Conservation (phyloP, 2,113 vertebrate species). For the Forbesichthys papilliferus region DNA sequence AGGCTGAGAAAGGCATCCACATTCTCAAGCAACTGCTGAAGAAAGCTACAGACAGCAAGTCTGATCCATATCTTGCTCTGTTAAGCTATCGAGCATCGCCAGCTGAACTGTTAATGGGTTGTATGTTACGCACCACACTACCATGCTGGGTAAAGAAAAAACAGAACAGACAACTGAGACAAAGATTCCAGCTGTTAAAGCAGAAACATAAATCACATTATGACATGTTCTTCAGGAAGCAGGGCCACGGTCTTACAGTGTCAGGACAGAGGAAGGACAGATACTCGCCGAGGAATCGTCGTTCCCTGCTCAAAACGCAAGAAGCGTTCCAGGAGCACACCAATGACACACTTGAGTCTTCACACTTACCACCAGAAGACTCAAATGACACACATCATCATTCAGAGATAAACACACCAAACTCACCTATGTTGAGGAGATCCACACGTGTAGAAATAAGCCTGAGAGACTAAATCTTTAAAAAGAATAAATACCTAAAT, state of each 20-base stretch:
- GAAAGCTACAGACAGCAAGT: neutral
- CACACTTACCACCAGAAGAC: neutral
- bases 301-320: too few species aligned
- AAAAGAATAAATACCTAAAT: neutral
- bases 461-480: neutral
- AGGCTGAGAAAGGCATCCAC: neutral
- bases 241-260: too few species aligned
- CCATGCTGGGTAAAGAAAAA: neutral
- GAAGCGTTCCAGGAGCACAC: too few species aligned
- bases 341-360: too few species aligned
- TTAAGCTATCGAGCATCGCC: neutral
- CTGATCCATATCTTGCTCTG: neutral
- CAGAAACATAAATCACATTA: conserved; percentile 4
- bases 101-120: neutral
- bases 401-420: neutral
- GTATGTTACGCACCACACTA: neutral
- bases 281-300: too few species aligned
- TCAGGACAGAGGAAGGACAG: too few species aligned
- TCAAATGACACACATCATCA: neutral
- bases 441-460: neutral
- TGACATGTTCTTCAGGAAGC: too few species aligned
- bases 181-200: neutral
- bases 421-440: neutral
- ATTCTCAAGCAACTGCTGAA: conserved; percentile 1
- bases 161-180: neutral